Evolutionary conservation across 2,797 vertebrate genomes (phyloP).

Genomic region (Poeciliopsis gracilis): DNA sequence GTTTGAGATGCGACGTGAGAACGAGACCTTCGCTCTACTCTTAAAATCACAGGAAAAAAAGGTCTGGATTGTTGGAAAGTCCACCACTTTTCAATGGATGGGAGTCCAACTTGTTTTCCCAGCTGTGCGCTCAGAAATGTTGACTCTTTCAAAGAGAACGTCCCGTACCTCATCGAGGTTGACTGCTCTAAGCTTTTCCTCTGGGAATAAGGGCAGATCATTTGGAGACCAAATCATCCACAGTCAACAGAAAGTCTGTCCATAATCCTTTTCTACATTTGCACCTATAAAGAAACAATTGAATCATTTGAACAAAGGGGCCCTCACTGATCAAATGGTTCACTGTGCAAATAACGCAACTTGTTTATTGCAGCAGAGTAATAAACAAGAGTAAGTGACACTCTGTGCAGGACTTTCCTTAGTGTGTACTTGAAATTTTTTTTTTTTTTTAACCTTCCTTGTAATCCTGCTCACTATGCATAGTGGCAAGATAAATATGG

Average conservation of each 20-base stretch:
- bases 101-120: neutral
- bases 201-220: neutral
- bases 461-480: neutral
- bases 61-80: neutral
- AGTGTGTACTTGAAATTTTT: neutral
- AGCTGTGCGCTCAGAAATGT: neutral
- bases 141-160: neutral
- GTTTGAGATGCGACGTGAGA: neutral
- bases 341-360: neutral
- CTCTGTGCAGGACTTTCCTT: neutral
- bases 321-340: neutral
- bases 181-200: neutral
- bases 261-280: neutral
- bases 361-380: neutral
- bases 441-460: neutral
- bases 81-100: neutral
- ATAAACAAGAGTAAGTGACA: too few relatives aligned
- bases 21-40: neutral
- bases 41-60: neutral
- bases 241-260: neutral
- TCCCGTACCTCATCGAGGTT: neutral
- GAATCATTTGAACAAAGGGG: neutral
- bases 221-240: neutral
- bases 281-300: neutral
- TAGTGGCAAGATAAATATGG: neutral